phyloP scores from a whole-genome alignment of 2,888 invertebrate species.

The Hylaea fasciaria region DNA sequence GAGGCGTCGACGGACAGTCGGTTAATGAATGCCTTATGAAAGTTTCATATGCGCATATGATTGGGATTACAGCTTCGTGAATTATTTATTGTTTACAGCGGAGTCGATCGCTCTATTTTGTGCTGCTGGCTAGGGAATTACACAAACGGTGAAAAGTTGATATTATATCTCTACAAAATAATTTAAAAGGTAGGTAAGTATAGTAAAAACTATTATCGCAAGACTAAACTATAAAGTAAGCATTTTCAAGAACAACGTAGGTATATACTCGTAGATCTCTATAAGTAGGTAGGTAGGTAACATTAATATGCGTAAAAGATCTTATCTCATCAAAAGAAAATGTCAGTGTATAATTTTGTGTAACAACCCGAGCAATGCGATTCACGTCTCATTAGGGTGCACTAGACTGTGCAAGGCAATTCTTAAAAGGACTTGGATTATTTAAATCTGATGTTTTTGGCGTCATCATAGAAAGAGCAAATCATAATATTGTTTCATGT shows the following conservation, averaged over 20 bases:
- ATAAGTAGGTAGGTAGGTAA: too few relatives aligned
- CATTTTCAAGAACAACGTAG: background rate
- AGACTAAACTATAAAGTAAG: background rate
- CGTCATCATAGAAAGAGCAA: background rate
- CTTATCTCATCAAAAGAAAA: constrained; percentile 5
- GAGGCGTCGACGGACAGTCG: too few relatives aligned
- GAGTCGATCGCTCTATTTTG: background rate
- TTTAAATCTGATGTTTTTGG: constrained; percentile 1
- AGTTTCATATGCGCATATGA: background rate
- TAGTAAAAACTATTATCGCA: too few relatives aligned
- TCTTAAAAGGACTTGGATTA: constrained; percentile 32
- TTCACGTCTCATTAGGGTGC: constrained; percentile 38
- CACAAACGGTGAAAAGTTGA: background rate
- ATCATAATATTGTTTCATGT: too few relatives aligned
- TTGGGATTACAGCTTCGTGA: constrained; percentile 6
- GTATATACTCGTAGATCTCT: background rate
- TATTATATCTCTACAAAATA: too few relatives aligned
- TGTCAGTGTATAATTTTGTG: constrained; percentile 20
- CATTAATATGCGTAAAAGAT: background rate
- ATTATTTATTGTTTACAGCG: constrained; percentile 1
- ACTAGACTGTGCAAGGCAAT: constrained; percentile 39
- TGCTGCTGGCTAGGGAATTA: background rate
- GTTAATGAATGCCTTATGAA: background rate
- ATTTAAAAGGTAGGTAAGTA: too few relatives aligned
- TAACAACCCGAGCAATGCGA: constrained; percentile 26